phyloP scores from a whole-genome alignment of 1,140 invertebrate genomes.

The Chlorops oryzae region DNA sequence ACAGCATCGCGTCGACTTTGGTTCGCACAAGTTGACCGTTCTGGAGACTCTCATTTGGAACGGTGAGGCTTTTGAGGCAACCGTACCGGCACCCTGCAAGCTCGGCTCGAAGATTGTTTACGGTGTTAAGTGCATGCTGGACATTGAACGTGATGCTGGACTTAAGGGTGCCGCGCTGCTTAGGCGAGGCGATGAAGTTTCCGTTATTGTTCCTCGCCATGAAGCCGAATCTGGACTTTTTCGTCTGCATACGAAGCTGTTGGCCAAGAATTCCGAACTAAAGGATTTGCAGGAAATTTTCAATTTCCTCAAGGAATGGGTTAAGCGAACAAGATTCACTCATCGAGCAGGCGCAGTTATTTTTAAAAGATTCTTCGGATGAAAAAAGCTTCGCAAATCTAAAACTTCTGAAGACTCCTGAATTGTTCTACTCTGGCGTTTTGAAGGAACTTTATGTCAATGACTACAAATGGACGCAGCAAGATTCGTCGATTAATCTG shows the following conservation, averaged over 20 bases:
- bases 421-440: constrained; percentile 24
- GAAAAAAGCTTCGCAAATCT: constrained; percentile 4
- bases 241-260: constrained; percentile 27
- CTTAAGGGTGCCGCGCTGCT: constrained; percentile 37
- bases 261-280: constrained; percentile 35
- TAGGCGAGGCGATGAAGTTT: constrained; percentile 24
- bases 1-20: constrained; percentile 48
- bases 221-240: constrained; percentile 35
- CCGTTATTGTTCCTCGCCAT: constrained; percentile 42
- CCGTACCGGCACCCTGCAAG: constrained; percentile 47
- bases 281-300: constrained; percentile 38
- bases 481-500: constrained; percentile 22
- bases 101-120: constrained; percentile 29
- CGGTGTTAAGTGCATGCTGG: constrained; percentile 46
- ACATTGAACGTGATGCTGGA: constrained; percentile 32
- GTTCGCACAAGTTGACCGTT: constrained; percentile 41
- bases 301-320: constrained; percentile 33
- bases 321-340: constrained; percentile 30
- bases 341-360: constrained; percentile 16
- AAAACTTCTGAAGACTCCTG: constrained; percentile 20
- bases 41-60: constrained; percentile 52
- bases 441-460: constrained; percentile 28
- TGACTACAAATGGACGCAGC: constrained; percentile 23
- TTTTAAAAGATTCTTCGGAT: constrained; percentile 8
- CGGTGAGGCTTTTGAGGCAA: constrained; percentile 48